phyloP scores from a whole-genome alignment of 2,797 vertebrate genomes.

The Danio aesculapii region DNA sequence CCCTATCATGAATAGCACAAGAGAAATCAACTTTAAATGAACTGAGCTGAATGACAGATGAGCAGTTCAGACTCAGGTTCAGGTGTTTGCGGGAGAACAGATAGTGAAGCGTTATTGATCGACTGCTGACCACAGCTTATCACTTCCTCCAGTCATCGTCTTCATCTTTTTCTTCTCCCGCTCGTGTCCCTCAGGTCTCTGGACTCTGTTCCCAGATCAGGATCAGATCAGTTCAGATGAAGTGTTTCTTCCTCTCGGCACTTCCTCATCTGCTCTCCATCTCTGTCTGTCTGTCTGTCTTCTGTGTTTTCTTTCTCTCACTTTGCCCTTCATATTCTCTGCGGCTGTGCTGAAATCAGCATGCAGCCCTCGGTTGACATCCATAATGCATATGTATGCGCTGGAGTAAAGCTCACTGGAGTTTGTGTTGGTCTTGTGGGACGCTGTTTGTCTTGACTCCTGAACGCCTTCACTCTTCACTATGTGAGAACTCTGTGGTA shows the following conservation, averaged over 20 bases:
- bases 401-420: conserved; percentile 23
- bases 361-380: conserved; percentile 37
- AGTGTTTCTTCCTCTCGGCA: background rate
- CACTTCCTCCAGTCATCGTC: conserved; percentile 23
- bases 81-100: conserved; percentile 68
- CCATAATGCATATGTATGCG: conserved; percentile 53
- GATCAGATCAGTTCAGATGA: conserved; percentile 41
- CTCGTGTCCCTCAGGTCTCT: conserved; percentile 25
- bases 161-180: background rate
- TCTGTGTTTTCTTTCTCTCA: background rate
- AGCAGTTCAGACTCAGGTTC: conserved; percentile 55
- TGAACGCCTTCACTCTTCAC: background rate
- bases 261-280: background rate
- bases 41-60: conserved; percentile 15
- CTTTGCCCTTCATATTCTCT: conserved; percentile 28
- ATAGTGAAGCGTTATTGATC: conserved; percentile 75
- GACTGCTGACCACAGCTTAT: conserved; percentile 69
- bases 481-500: background rate
- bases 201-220: conserved; percentile 36
- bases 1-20: no score
- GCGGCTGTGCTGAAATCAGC: conserved; percentile 48
- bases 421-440: conserved; percentile 33
- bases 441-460: conserved; percentile 28
- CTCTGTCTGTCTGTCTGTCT: conserved; percentile 19
- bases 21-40: no score